A percentile compares a stretch with the other conserved stretches of the same genome.
Evolutionary conservation across 1,140 invertebrate genomes (phyloP).

Genomic region (Pogonomyrmex californicus): DNA sequence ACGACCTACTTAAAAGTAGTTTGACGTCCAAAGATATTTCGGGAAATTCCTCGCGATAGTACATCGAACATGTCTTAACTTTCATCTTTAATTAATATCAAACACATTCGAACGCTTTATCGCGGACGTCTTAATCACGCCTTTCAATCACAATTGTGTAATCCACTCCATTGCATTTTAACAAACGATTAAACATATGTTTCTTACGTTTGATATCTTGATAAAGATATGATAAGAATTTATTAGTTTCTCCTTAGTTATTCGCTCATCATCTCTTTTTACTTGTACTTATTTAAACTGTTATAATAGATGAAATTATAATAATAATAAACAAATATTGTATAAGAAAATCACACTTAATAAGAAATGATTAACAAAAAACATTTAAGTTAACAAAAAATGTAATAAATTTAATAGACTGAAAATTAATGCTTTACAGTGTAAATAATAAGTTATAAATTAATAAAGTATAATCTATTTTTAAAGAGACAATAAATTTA

Average conservation of each 20-base stretch:
- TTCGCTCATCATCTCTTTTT: not conserved
- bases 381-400: not conserved
- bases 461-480: not conserved
- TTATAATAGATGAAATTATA: not conserved
- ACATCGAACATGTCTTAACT: not conserved
- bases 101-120: slow-evolving; percentile 10
- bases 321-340: not conserved
- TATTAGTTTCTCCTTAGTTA: not conserved
- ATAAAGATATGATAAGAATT: slow-evolving; percentile 6
- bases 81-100: slow-evolving; percentile 28
- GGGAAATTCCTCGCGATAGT: not conserved
- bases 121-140: slow-evolving; percentile 18
- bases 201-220: slow-evolving; percentile 29
- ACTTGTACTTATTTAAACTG: not conserved
- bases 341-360: not conserved
- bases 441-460: not conserved
- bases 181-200: slow-evolving; percentile 8
- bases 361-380: not conserved
- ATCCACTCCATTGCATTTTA: not conserved
- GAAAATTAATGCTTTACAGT: not conserved
- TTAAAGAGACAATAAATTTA: not conserved
- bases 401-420: slow-evolving; percentile 6
- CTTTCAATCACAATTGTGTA: slow-evolving; percentile 32
- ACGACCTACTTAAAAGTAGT: slow-evolving; percentile 19
- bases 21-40: not conserved